Percentiles rank a stretch among this genome's conserved stretches.
phyloP scores from a whole-genome alignment of 1,140 invertebrate genomes.

The Protaetia brevitarsis region DNA sequence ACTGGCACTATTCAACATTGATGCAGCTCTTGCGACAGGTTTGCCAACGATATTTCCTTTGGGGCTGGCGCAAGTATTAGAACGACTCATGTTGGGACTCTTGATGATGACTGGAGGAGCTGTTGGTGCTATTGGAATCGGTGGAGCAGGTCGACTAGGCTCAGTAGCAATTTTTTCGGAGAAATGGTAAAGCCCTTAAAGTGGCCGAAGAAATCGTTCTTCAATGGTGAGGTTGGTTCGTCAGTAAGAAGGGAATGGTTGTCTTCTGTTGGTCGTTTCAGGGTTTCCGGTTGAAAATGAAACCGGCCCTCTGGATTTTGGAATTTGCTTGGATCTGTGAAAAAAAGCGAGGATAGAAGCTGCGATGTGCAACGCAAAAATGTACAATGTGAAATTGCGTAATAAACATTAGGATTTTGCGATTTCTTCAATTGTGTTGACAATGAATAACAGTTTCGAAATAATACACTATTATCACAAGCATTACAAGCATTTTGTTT shows the following conservation, averaged over 20 bases:
- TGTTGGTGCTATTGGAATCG: slow-evolving; percentile 48
- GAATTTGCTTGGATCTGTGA: slow-evolving; percentile 45
- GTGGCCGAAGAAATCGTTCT: slow-evolving; percentile 72
- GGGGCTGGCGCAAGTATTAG: slow-evolving; percentile 33
- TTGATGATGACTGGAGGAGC: slow-evolving; percentile 48
- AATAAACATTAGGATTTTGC: no score
- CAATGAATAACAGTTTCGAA: no score
- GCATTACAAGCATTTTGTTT: no score
- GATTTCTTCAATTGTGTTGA: no score
- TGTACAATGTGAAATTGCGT: no score
- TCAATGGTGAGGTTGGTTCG: slow-evolving; percentile 43
- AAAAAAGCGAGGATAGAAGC: not conserved
- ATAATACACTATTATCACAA: no score
- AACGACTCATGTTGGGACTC: slow-evolving; percentile 40
- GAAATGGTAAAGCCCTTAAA: slow-evolving; percentile 80
- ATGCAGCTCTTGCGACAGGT: slow-evolving; percentile 35
- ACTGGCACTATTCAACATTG: slow-evolving; percentile 36
- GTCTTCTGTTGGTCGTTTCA: slow-evolving; percentile 53
- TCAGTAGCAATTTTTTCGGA: slow-evolving; percentile 56
- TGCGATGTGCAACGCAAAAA: not conserved
- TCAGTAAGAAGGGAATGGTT: slow-evolving; percentile 51
- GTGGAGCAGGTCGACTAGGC: slow-evolving; percentile 50
- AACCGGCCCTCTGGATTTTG: slow-evolving; percentile 54
- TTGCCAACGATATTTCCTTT: slow-evolving; percentile 38
- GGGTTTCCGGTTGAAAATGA: slow-evolving; percentile 55